Conservation (phyloP, 2,797 vertebrate species). For the Synaphobranchus kaupii region DNA sequence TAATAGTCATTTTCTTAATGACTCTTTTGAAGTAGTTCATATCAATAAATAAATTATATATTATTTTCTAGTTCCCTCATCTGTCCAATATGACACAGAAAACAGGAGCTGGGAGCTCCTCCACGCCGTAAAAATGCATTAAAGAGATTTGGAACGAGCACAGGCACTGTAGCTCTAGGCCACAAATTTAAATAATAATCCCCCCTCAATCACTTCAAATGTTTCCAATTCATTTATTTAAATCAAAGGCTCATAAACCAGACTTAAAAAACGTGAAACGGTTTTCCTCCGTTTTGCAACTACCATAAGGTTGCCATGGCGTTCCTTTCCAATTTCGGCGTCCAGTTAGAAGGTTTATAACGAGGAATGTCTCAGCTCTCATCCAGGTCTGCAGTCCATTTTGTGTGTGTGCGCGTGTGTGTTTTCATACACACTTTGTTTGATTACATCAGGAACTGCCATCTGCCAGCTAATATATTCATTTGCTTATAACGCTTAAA, state of each 20-base stretch:
- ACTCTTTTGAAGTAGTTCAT: constrained; percentile 57
- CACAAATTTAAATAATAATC: constrained; percentile 63
- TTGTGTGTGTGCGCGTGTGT: constrained; percentile 19
- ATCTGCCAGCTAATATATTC: constrained; percentile 50
- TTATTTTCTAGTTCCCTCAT: constrained; percentile 27
- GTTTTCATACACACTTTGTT: constrained; percentile 38
- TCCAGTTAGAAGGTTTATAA: constrained; percentile 30
- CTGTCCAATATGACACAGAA: constrained; percentile 23
- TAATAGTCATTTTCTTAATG: constrained; percentile 56
- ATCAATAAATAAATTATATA: constrained; percentile 58
- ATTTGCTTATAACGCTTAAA: constrained; percentile 51
- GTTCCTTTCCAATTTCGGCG: not conserved
- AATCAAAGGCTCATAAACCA: constrained; percentile 56
- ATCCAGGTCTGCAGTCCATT: not conserved
- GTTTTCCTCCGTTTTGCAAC: constrained; percentile 22
- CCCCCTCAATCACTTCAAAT: constrained; percentile 63
- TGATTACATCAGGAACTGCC: constrained; percentile 46
- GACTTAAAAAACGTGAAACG: constrained; percentile 50
- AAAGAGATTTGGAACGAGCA: constrained; percentile 59
- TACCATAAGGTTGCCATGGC: constrained; percentile 20
- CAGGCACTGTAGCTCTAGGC: constrained; percentile 54
- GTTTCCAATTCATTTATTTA: constrained; percentile 62
- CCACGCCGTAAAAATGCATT: constrained; percentile 42
- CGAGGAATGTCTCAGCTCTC: not conserved
- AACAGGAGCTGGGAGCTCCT: constrained; percentile 40